Evolutionary conservation across 2,888 invertebrate genomes (phyloP), one percentile per base, ranked within the genome.

Genomic region (Lydus trimaculatus): DNA sequence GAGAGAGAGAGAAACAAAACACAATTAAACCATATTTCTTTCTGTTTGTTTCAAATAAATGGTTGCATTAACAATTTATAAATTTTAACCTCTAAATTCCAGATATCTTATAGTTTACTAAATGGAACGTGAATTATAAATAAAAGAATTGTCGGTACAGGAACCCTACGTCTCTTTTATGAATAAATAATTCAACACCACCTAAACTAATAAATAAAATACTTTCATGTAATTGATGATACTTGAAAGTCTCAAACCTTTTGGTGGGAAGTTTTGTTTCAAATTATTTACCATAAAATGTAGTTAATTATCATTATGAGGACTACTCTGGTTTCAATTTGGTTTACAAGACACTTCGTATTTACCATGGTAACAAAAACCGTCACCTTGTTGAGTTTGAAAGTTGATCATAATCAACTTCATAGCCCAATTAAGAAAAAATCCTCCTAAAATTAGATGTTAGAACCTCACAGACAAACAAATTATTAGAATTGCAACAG

Each of bases 381-480:
- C n/a, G n/a, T n/a, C n/a, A n/a, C n/a, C n/a, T n/a, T n/a, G n/a
- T n/a, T n/a, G n/a, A n/a, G n/a, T n/a, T n/a, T n/a, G n/a, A n/a
- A n/a, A n/a, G n/a, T n/a, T n/a, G n/a, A n/a, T n/a, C n/a, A 48
- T 69, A 69, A 36, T 69, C 36, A 0, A 69, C 20, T 9, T 31
- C 39, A 48, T 69, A 69, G 11, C 64, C 60, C 23, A 39, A 56
- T 66, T 69, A 68, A 69, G 15, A 15, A n/a, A 52, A 2, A 11
- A 20, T 23, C 17, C 9, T 15, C 23, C 23, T 3, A 11, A 11
- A 23, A 23, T 23, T 8, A 11, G 7, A 9, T 20, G 8, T 20
- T 52, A 20, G 7, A 23, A 52, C 23, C 1, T 4, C 0, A 48
- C 2, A 4, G 11, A 52, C 0, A 3, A 20, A 52, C 48, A 23